phyloP scores from a whole-genome alignment of 2,113 vertebrate species.

The Muscicapa adusta region DNA sequence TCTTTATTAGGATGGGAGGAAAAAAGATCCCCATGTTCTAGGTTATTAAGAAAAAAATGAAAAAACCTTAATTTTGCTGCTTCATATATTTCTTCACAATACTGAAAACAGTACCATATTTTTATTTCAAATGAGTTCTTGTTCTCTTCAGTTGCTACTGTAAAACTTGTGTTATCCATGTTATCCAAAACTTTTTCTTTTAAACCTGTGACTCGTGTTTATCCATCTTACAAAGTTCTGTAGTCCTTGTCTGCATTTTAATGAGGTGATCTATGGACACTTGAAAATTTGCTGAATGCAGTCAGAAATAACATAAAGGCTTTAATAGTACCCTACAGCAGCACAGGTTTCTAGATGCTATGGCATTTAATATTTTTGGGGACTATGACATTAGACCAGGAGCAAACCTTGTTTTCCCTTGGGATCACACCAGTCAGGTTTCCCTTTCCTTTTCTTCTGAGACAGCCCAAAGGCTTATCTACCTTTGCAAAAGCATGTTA shows the following conservation, averaged over 20 bases:
- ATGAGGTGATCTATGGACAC: neutral
- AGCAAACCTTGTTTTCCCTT: neutral
- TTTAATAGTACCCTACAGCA: neutral
- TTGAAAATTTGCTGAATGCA: neutral
- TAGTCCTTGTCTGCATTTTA: neutral
- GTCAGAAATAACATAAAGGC: neutral
- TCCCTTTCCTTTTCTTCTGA: neutral
- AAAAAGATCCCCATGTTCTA: neutral
- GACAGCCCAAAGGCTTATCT: neutral
- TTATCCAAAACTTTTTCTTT: neutral
- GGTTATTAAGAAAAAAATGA: neutral
- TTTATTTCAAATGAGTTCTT: neutral
- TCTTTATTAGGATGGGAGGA: neutral
- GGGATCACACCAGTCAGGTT: neutral
- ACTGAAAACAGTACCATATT: neutral
- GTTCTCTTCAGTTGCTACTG: neutral
- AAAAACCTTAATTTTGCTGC: accelerated
- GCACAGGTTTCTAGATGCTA: neutral
- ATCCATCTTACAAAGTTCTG: neutral
- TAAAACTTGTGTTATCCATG: neutral
- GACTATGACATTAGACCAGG: neutral
- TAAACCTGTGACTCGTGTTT: neutral
- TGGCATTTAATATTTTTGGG: neutral
- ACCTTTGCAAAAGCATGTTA: neutral
- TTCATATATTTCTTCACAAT: neutral